A percentile compares a stretch with the other conserved stretches of the same genome.
phyloP scores from a whole-genome alignment of 92 coral and sea anemone genomes.

The Zoanthus gigantus region DNA sequence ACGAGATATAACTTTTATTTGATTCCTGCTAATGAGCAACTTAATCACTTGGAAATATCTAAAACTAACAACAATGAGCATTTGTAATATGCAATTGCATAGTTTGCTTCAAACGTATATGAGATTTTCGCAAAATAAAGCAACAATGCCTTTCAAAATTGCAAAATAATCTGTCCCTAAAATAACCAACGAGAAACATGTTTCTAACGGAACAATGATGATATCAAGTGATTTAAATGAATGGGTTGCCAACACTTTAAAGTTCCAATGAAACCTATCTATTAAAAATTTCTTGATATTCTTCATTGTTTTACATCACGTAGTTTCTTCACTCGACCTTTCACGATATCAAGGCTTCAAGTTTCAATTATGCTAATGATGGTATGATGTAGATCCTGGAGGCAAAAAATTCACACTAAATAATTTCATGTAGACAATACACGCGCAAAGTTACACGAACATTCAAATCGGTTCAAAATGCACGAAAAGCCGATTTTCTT shows the following conservation, averaged over 20 bases:
- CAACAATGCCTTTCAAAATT: slow-evolving; percentile 3
- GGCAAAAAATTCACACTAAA: slow-evolving; percentile 3
- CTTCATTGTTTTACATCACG: slow-evolving; percentile 4
- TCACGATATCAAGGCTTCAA: slow-evolving; percentile 5
- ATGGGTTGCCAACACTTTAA: slow-evolving; percentile 5
- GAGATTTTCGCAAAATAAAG: slow-evolving; percentile 3
- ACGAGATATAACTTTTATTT: slow-evolving; percentile 1
- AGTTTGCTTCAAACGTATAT: slow-evolving; percentile 3
- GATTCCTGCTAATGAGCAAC: slow-evolving; percentile 6
- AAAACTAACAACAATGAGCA: slow-evolving; percentile 3
- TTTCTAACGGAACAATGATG: slow-evolving; percentile 4
- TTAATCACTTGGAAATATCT: slow-evolving; percentile 2
- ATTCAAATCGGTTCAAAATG: slow-evolving; percentile 3
- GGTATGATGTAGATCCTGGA: slow-evolving; percentile 6
- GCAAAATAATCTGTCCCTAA: slow-evolving; percentile 4
- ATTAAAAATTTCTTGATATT: slow-evolving; percentile 1
- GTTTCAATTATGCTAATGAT: slow-evolving; percentile 2
- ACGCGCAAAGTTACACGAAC: slow-evolving; percentile 6
- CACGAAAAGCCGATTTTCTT: slow-evolving; percentile 5
- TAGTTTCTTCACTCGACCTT: slow-evolving; percentile 5
- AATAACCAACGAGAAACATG: slow-evolving; percentile 4
- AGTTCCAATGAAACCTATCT: slow-evolving; percentile 4
- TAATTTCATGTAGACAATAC: slow-evolving; percentile 2
- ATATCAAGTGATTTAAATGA: slow-evolving; percentile 1
- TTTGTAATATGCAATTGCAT: slow-evolving; percentile 2